A percentile compares a stretch with the other conserved stretches of the same genome.
These are phyloP conservation scores for Aplocera efformata DNA, from an alignment of 2,888 invertebrate genomes.

Conservation along the genomic window DNA sequence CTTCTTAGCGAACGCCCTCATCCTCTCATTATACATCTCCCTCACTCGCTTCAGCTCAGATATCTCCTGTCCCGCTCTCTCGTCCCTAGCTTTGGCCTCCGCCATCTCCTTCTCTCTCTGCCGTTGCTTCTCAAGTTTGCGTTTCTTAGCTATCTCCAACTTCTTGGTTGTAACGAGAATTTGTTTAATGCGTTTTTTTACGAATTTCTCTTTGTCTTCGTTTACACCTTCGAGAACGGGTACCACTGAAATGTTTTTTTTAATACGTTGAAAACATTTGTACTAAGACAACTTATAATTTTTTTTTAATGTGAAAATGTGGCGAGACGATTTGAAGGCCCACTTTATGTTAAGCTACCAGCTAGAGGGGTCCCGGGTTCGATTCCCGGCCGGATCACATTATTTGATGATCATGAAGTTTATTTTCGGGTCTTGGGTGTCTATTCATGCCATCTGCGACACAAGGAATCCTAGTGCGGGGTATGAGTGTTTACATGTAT, in stretches of 20 bases:
- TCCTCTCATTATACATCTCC: constrained; percentile 39
- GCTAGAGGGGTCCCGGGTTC: too few relatives aligned
- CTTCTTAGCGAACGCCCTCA: constrained; percentile 22
- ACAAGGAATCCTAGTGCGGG: too few relatives aligned
- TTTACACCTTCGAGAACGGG: constrained; percentile 3
- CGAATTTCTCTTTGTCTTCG: constrained; percentile 5
- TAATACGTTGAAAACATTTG: too few relatives aligned
- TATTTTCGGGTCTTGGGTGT: too few relatives aligned
- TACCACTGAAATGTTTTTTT: constrained; percentile 4
- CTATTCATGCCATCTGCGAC: too few relatives aligned
- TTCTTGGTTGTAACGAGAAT: constrained; percentile 8
- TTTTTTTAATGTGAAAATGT: too few relatives aligned
- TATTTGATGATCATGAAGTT: too few relatives aligned
- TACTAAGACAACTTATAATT: too few relatives aligned
- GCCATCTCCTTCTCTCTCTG: constrained; percentile 4
- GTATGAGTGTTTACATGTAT: too few relatives aligned
- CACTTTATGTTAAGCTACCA: too few relatives aligned
- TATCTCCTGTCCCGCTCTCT: constrained; percentile 26
- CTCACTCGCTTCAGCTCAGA: constrained; percentile 38
- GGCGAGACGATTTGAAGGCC: too few relatives aligned
- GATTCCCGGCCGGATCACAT: too few relatives aligned
- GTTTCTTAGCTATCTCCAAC: constrained; percentile 6
- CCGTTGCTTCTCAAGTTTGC: constrained; percentile 6
- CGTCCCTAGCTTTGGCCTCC: constrained; percentile 16
- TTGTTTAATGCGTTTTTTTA: constrained; percentile 16